Conservation (phyloP, 2,888 invertebrate genomes). For the Piscicola geometra region DNA sequence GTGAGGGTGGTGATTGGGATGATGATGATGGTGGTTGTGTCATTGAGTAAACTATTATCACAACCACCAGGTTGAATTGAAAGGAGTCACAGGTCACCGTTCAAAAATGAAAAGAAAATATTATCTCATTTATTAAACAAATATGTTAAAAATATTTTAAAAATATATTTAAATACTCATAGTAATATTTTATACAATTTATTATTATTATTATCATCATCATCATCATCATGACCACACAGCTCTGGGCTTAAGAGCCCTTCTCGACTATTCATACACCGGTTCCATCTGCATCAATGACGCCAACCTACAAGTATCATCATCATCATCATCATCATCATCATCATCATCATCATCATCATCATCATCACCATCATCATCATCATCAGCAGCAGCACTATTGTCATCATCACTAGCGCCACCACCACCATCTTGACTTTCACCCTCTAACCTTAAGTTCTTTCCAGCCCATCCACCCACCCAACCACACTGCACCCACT, state of each 20-base stretch:
- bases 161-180: not conserved
- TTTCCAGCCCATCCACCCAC: too few species aligned
- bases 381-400: slow-evolving; percentile 8
- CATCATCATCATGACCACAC: not conserved
- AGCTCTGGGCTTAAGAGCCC: slow-evolving; percentile 53
- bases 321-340: slow-evolving; percentile 7
- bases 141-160: not conserved
- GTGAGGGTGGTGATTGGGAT: slow-evolving; percentile 14
- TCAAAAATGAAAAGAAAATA: too few species aligned
- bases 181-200: not conserved
- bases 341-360: slow-evolving; percentile 9
- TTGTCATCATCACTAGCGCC: not conserved
- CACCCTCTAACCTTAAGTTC: too few species aligned
- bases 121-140: not conserved
- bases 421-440: not conserved
- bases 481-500: too few species aligned
- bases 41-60: not conserved
- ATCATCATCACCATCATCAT: not conserved
- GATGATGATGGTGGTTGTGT: not conserved
- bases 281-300: slow-evolving; percentile 42
- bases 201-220: not conserved
- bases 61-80: slow-evolving; percentile 36
- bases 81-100: slow-evolving; percentile 47
- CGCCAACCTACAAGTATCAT: slow-evolving; percentile 36
- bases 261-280: slow-evolving; percentile 54